Evolutionary conservation across 2,888 invertebrate genomes (phyloP).

Genomic region (Heteropelma amictum): DNA sequence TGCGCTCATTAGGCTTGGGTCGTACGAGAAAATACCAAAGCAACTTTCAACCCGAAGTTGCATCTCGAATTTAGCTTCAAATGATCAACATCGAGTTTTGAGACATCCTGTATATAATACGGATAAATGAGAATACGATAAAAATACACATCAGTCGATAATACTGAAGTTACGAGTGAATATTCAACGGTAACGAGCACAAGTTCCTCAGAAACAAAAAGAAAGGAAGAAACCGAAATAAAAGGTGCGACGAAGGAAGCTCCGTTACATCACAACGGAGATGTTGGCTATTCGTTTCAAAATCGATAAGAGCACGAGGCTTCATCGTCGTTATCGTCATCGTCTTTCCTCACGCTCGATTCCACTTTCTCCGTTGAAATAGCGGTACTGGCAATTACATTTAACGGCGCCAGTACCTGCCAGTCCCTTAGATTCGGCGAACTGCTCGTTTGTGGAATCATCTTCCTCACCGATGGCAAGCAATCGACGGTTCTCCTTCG

Average conservation of each 20-base stretch:
- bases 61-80: too few species aligned
- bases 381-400: conserved; percentile 2
- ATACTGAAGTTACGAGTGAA: conserved; percentile 52
- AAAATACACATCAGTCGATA: conserved; percentile 42
- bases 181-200: neutral
- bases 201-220: conserved; percentile 4
- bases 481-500: conserved; percentile 66
- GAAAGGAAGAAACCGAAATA: neutral
- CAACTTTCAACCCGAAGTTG: too few species aligned
- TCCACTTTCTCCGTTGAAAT: neutral
- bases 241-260: neutral
- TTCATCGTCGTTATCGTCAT: too few species aligned
- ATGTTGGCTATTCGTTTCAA: too few species aligned
- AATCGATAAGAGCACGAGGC: too few species aligned
- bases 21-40: too few species aligned
- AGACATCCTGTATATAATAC: too few species aligned
- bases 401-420: neutral
- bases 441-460: conserved; percentile 60
- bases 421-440: conserved; percentile 65
- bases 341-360: too few species aligned
- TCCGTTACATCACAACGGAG: too few species aligned
- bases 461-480: conserved; percentile 58
- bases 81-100: too few species aligned
- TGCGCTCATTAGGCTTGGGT: too few species aligned
- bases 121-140: too few species aligned